These are phyloP conservation scores for Osmerus eperlanus DNA, from an alignment of 2,113 vertebrate species.

Conservation along the genomic window DNA sequence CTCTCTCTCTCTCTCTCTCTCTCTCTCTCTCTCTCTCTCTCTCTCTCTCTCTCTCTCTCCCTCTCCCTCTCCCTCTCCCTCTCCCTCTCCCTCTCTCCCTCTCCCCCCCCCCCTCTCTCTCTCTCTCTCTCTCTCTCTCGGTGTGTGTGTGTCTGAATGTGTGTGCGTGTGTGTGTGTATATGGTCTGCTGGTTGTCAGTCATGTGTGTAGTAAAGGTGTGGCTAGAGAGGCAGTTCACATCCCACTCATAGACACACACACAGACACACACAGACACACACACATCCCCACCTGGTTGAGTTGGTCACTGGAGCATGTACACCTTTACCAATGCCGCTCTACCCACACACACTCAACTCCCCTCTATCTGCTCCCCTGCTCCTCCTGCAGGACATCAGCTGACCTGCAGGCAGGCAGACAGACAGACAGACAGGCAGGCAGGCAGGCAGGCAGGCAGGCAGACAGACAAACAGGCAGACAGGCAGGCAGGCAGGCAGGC, in stretches of 20 bases:
- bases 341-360: too few species aligned
- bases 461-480: too few species aligned
- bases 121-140: background rate
- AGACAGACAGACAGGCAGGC: too few species aligned
- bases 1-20: too few species aligned
- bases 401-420: too few species aligned
- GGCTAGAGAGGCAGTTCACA: background rate
- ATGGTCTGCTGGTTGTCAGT: background rate
- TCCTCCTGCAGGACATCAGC: too few species aligned
- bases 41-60: background rate
- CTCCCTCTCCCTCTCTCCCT: constrained; percentile 3
- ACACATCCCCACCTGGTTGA: background rate
- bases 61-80: background rate
- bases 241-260: background rate
- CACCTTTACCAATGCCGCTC: background rate
- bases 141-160: background rate
- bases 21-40: background rate
- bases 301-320: background rate
- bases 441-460: too few species aligned
- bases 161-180: background rate
- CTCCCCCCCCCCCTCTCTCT: constrained; percentile 26
- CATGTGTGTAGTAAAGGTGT: background rate
- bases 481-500: too few species aligned
- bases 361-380: too few species aligned
- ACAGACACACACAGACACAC: background rate